Evolutionary conservation across 2,113 vertebrate genomes (phyloP).

Genomic region (Cyprinodon brontotheroides): DNA sequence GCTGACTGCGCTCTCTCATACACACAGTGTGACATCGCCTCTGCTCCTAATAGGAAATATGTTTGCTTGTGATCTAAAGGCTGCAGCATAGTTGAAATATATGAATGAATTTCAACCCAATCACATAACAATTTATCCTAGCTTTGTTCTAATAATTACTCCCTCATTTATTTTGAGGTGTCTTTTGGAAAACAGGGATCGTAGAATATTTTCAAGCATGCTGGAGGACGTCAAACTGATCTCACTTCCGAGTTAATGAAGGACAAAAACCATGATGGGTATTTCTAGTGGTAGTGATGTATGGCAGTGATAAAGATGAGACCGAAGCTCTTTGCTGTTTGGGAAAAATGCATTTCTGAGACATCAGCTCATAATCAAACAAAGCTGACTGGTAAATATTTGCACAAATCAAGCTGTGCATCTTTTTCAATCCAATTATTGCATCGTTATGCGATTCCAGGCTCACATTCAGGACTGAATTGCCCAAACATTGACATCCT

Average conservation of each 20-base stretch:
- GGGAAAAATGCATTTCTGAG: background rate
- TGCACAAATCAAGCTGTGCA: background rate
- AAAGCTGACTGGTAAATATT: background rate
- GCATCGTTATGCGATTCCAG: slow-evolving; percentile 1
- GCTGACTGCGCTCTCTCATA: too few relatives aligned
- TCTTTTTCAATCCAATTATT: background rate
- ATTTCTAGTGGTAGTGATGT: background rate
- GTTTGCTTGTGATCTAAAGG: too few relatives aligned
- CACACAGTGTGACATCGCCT: too few relatives aligned
- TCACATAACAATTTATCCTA: too few relatives aligned
- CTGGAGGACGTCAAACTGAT: background rate
- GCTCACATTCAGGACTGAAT: background rate
- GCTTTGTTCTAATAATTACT: background rate
- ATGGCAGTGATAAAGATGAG: background rate
- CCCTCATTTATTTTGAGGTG: background rate
- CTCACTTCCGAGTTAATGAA: background rate
- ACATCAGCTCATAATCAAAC: background rate
- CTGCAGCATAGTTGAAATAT: too few relatives aligned
- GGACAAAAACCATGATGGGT: too few relatives aligned
- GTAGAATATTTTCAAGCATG: background rate
- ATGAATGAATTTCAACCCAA: too few relatives aligned
- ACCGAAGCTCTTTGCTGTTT: background rate
- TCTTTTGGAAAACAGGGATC: background rate
- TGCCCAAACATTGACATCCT: background rate
- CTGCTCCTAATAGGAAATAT: too few relatives aligned